A percentile compares a stretch with the other conserved stretches of the same genome.
Evolutionary conservation across 2,113 vertebrate genomes (phyloP).

Genomic region (Holacanthus passer): DNA sequence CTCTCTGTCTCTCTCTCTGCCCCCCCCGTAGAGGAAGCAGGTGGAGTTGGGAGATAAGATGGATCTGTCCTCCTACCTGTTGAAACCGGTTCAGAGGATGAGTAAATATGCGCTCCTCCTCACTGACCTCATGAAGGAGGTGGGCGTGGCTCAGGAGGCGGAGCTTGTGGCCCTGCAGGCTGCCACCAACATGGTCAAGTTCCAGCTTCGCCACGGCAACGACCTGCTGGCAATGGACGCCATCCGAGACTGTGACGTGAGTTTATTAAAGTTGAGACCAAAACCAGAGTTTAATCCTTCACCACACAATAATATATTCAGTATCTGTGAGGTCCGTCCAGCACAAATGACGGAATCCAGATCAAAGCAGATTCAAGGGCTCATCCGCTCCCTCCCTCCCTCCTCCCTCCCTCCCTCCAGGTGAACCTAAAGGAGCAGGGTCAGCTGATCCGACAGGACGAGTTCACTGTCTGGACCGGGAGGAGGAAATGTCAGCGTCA

Average conservation of each 20-base stretch:
- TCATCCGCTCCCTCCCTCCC: background rate
- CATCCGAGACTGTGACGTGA: constrained; percentile 93
- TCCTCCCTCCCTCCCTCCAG: constrained; percentile 57
- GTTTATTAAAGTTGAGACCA: background rate
- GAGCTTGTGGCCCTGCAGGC: constrained; percentile 88
- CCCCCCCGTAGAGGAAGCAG: constrained; percentile 89
- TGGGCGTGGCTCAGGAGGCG: constrained; percentile 85
- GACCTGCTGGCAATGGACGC: constrained; percentile 98
- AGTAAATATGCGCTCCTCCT: constrained; percentile 95
- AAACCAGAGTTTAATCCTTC: too few species aligned
- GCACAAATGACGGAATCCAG: too few species aligned
- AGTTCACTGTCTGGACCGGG: constrained; percentile 86
- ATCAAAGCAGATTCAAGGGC: too few species aligned
- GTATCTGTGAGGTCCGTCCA: too few species aligned
- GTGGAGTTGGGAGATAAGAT: constrained; percentile 92
- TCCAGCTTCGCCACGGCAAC: constrained; percentile 95
- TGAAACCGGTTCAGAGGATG: constrained; percentile 97
- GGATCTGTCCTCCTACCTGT: constrained; percentile 95
- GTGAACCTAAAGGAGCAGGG: constrained; percentile 91
- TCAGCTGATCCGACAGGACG: constrained; percentile 87
- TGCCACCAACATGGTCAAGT: constrained; percentile 92
- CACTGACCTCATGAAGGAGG: constrained; percentile 93
- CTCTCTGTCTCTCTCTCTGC: too few species aligned
- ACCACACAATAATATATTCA: too few species aligned
- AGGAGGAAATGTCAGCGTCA: constrained; percentile 86